Conservation (phyloP, 2,113 vertebrate genomes). For the Oncorhynchus kisutch region DNA sequence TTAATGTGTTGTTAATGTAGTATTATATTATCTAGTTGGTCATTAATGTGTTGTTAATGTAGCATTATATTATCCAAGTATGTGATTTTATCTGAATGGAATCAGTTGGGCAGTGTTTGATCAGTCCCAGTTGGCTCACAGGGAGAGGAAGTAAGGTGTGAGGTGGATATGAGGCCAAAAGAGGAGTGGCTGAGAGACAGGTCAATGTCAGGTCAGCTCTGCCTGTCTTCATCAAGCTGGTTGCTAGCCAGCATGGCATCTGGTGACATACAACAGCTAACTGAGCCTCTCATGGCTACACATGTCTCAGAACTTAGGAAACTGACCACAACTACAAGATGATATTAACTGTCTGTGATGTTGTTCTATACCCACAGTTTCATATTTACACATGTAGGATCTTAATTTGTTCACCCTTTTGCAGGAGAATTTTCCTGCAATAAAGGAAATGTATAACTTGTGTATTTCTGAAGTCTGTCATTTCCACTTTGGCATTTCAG, state of each 20-base stretch:
- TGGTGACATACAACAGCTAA: neutral
- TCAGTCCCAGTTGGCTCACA: neutral
- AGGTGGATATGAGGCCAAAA: constrained; percentile 19
- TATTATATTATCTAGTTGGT: no score
- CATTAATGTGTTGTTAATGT: no score
- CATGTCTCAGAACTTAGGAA: neutral
- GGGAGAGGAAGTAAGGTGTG: neutral
- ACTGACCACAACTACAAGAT: neutral
- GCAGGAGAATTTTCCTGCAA: no score
- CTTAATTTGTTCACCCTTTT: no score
- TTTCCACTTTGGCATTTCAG: no score
- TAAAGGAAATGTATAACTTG: no score
- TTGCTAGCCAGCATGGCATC: constrained; percentile 30
- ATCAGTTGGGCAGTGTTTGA: neutral
- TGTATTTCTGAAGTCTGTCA: no score
- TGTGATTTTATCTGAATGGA: neutral
- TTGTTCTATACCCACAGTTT: neutral
- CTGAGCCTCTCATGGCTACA: neutral
- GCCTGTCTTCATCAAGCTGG: constrained; percentile 42
- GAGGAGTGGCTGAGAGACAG: constrained; percentile 36
- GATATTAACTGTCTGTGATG: neutral
- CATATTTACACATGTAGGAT: neutral
- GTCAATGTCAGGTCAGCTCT: constrained; percentile 54
- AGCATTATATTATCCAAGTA: neutral
- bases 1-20: no score